Conservation (phyloP, 2,113 vertebrate genomes). For the Archocentrus centrarchus region DNA sequence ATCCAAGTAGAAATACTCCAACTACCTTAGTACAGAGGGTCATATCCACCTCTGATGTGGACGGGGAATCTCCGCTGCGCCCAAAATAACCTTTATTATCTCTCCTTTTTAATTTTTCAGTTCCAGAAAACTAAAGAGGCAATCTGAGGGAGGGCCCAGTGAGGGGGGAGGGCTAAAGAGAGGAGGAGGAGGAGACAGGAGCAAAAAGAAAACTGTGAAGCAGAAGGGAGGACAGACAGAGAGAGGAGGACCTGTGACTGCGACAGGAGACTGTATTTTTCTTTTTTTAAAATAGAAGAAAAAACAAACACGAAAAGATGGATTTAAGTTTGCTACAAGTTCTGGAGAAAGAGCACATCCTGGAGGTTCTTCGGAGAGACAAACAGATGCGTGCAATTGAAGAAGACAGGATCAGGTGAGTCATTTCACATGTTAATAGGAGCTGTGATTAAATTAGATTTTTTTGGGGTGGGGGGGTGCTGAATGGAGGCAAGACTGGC, state of each 20-base stretch:
- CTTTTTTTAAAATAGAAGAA: neutral
- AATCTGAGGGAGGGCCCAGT: neutral
- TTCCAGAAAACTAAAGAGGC: slow-evolving; percentile 23
- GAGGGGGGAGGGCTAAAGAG: slow-evolving; percentile 16
- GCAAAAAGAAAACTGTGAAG: slow-evolving; percentile 2
- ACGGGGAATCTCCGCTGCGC: neutral
- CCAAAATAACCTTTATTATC: neutral
- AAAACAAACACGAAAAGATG: slow-evolving; percentile 57
- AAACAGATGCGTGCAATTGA: slow-evolving; percentile 83
- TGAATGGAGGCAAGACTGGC: neutral
- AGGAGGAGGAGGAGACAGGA: slow-evolving; percentile 29
- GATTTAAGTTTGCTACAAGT: slow-evolving; percentile 84
- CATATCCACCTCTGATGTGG: slow-evolving; percentile 17
- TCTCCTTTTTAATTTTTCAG: slow-evolving; percentile 8
- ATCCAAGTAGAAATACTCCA: slow-evolving; percentile 16
- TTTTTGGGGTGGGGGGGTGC: neutral
- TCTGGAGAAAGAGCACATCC: slow-evolving; percentile 84
- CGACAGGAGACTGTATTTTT: slow-evolving; percentile 20
- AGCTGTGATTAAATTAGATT: neutral
- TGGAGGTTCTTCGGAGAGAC: slow-evolving; percentile 90
- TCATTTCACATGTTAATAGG: neutral
- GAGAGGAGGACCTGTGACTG: slow-evolving; percentile 16
- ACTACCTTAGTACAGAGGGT: neutral
- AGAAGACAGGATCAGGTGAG: slow-evolving; percentile 89
- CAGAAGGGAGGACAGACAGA: slow-evolving; percentile 19